Percentiles rank a stretch among this genome's conserved stretches.
Conservation (phyloP, 2,888 invertebrate species). For the Eilema sororculum region DNA sequence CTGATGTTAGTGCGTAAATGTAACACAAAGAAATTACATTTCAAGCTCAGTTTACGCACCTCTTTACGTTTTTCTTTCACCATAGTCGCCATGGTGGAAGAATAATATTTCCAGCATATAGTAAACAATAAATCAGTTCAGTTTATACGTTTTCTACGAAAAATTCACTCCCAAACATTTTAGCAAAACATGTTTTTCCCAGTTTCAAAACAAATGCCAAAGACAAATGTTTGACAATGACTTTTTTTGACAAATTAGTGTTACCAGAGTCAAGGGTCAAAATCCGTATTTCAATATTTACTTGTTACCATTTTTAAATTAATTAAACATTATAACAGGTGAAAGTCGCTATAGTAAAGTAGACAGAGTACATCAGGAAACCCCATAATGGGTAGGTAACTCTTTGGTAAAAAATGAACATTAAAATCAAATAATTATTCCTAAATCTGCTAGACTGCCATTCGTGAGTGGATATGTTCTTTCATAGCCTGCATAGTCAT, state of each 20-base stretch:
- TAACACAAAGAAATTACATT: constrained; percentile 42
- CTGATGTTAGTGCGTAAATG: constrained; percentile 34
- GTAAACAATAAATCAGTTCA: not conserved
- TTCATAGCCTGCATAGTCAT: no score
- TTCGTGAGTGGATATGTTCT: no score
- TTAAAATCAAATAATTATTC: no score
- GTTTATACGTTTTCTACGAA: constrained; percentile 7
- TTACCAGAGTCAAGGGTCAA: not conserved
- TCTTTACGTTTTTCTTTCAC: constrained; percentile 76
- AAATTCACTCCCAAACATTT: constrained; percentile 9
- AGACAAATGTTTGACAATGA: not conserved
- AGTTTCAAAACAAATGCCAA: constrained; percentile 37
- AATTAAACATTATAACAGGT: not conserved
- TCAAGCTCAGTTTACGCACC: constrained; percentile 56
- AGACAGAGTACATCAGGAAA: no score
- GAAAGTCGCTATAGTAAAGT: no score
- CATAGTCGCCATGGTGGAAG: constrained; percentile 73
- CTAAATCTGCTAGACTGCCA: no score
- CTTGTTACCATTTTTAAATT: no score
- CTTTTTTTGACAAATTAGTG: constrained; percentile 5
- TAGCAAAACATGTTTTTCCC: constrained; percentile 37
- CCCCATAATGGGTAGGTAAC: no score
- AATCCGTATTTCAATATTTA: not conserved
- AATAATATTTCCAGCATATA: not conserved
- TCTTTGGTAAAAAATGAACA: no score